These are phyloP conservation scores for Plotosus lineatus DNA, from an alignment of 2,113 vertebrate genomes.

Conservation along the genomic window DNA sequence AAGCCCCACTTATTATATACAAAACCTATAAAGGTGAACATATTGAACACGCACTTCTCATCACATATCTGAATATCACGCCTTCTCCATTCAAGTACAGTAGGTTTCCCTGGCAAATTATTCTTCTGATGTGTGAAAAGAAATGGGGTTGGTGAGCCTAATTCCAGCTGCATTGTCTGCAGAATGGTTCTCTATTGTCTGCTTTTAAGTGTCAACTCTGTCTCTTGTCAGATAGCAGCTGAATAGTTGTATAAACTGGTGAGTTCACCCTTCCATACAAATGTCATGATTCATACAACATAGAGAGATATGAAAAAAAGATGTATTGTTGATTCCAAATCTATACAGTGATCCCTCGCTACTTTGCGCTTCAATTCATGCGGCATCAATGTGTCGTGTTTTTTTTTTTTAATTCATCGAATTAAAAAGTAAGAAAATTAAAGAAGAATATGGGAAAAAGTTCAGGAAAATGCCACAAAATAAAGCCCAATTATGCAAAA, in stretches of 20 bases:
- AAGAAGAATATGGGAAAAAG: too few relatives aligned
- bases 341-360: too few relatives aligned
- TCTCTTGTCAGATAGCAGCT: conserved; percentile 22
- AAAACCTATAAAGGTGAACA: conserved; percentile 9
- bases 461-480: too few relatives aligned
- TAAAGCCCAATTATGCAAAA: too few relatives aligned
- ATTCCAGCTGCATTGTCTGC: conserved; percentile 31
- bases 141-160: conserved; percentile 24
- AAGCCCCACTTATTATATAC: conserved; percentile 7
- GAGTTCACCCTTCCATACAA: conserved; percentile 30
- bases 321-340: too few relatives aligned
- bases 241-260: neutral
- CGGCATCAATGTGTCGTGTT: too few relatives aligned
- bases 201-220: conserved; percentile 18
- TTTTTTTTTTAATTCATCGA: too few relatives aligned
- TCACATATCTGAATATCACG: conserved; percentile 31
- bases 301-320: too few relatives aligned
- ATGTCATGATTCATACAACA: conserved; percentile 1
- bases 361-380: too few relatives aligned
- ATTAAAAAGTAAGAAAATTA: too few relatives aligned
- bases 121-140: conserved; percentile 36
- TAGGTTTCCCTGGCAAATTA: conserved; percentile 12
- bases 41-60: conserved; percentile 22
- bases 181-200: conserved; percentile 16
- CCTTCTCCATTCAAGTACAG: conserved; percentile 33